These are phyloP conservation scores for Rhysida immarginata DNA, from an alignment of 1,140 invertebrate genomes.

Conservation along the genomic window DNA sequence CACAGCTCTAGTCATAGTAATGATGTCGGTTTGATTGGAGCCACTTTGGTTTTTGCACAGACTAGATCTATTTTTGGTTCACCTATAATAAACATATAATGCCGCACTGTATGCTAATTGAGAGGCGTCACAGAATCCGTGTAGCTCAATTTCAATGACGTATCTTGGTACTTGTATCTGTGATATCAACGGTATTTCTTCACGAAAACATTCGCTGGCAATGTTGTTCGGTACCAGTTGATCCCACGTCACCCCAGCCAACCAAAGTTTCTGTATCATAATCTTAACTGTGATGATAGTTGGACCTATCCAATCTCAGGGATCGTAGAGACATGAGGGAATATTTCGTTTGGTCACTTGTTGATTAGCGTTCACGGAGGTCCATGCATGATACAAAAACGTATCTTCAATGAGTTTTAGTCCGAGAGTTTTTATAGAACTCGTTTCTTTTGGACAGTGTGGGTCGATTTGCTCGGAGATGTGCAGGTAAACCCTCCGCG, in stretches of 20 bases:
- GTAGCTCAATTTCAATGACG: slow-evolving; percentile 2
- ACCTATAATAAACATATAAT: slow-evolving; percentile 2
- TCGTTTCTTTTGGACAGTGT: no score
- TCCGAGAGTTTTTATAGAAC: no score
- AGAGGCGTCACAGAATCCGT: no score
- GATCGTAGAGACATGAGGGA: slow-evolving; percentile 9
- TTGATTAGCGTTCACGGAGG: no score
- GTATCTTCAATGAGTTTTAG: slow-evolving; percentile 28
- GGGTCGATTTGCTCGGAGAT: slow-evolving; percentile 1
- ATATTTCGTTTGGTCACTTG: no score
- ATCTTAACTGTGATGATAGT: no score
- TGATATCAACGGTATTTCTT: no score
- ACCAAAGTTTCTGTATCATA: no score
- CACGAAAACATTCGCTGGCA: slow-evolving; percentile 6
- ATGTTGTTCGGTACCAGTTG: slow-evolving; percentile 11
- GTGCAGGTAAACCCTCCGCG: neutral
- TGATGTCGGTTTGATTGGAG: slow-evolving; percentile 8
- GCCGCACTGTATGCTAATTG: no score
- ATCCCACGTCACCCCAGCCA: slow-evolving; percentile 23
- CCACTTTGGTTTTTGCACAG: slow-evolving; percentile 6
- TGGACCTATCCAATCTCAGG: neutral
- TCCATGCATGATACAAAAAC: slow-evolving; percentile 24
- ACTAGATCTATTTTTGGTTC: neutral
- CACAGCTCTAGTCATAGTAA: slow-evolving; percentile 3
- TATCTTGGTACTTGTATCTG: no score